phyloP scores from a whole-genome alignment of 92 coral and sea anemone genomes.

The Desmophyllum pertusum region DNA sequence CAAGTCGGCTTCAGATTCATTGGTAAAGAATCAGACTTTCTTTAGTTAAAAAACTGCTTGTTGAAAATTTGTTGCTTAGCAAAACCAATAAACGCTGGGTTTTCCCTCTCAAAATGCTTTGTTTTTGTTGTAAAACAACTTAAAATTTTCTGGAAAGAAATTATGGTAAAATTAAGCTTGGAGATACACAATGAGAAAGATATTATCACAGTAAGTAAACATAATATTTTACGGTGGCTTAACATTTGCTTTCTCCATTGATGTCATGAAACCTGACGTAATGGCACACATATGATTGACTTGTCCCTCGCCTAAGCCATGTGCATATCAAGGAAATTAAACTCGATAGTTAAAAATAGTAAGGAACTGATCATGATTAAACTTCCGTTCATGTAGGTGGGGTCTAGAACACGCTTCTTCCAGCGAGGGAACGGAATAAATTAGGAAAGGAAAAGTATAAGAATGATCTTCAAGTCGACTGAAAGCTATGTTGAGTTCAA shows the following conservation, averaged over 20 bases:
- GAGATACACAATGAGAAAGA: background rate
- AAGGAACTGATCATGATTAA: background rate
- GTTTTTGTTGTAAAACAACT: background rate
- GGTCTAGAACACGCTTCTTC: background rate
- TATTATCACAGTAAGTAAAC: background rate
- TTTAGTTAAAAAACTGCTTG: background rate
- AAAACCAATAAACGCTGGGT: background rate
- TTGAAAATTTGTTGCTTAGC: background rate
- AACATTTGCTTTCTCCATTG: background rate
- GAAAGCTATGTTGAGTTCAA: constrained; percentile 3
- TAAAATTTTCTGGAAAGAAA: background rate
- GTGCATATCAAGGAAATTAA: background rate
- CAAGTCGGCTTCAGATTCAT: background rate
- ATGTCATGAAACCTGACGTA: background rate
- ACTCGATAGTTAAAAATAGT: constrained; percentile 6
- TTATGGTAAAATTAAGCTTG: too few relatives aligned
- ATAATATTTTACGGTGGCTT: background rate
- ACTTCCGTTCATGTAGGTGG: constrained; percentile 18
- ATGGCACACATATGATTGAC: background rate
- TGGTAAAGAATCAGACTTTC: background rate
- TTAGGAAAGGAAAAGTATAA: background rate
- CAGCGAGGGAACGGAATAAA: background rate
- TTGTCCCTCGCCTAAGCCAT: background rate
- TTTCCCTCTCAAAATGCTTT: background rate
- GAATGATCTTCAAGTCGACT: background rate